These are phyloP conservation scores for Chromobotia macracanthus DNA, from an alignment of 2,797 vertebrate species.

Conservation along the genomic window DNA sequence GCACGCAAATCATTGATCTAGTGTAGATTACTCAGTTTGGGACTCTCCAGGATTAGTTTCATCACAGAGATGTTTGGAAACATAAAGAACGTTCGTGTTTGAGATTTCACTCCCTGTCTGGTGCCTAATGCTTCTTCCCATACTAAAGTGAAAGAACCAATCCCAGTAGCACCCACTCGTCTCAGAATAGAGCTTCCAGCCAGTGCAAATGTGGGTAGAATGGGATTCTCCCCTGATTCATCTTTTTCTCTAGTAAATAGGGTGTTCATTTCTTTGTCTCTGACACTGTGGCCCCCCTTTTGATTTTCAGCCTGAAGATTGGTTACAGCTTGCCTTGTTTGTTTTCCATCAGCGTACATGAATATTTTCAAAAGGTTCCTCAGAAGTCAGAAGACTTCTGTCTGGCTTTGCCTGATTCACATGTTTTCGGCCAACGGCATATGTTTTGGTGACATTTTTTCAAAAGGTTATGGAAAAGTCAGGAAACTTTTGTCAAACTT, in stretches of 20 bases:
- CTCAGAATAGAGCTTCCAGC: not conserved
- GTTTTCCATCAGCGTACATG: constrained; percentile 4
- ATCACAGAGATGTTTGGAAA: not conserved
- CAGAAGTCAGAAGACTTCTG: not conserved
- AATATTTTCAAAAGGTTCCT: constrained; percentile 12
- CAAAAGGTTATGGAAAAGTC: not conserved
- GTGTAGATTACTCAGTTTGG: not conserved
- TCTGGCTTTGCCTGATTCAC: not conserved
- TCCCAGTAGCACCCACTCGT: not conserved
- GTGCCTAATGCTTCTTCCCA: not conserved
- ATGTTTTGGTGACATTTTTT: not conserved
- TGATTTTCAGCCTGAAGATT: not conserved
- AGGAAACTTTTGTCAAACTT: not conserved
- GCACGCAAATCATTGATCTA: constrained; percentile 2
- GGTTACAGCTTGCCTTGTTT: constrained; percentile 9
- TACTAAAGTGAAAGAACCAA: not conserved
- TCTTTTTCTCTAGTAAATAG: not conserved
- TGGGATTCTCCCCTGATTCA: constrained; percentile 23
- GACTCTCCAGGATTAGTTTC: constrained; percentile 25
- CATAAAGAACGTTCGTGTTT: not conserved
- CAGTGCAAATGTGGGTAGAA: not conserved
- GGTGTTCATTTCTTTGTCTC: not conserved
- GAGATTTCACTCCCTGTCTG: not conserved
- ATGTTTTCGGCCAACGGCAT: not conserved
- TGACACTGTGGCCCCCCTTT: not conserved